Base-by-base conservation (phyloP, 1,140 invertebrate species). In the Idris sp. region DNA sequence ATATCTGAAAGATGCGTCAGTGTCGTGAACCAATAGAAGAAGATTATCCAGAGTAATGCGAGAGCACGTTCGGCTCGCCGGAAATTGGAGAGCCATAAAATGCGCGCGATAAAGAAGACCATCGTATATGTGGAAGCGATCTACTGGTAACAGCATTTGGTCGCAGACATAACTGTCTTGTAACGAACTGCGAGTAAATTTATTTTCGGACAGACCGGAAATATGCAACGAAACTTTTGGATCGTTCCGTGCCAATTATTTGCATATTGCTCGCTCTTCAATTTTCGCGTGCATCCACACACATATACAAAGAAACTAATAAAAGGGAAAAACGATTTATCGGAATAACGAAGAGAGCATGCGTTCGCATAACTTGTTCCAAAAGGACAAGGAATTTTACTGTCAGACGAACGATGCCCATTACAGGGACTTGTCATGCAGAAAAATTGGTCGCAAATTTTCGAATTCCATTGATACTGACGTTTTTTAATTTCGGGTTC, bases 81-180 rank as follows among this genome's bases (percentile, higher is more conserved):
- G 53, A 69, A 69, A 69, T 69, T 69, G 64, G 36, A 40, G 43
- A 58, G 44, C 36, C 28, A 49, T 69, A 51, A 59, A 69, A 59
- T n/a, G n/a, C 26, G 36, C 44, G 44, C 43, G 53, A 59, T 69
- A 59, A 51, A 69, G 53, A 44, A 59, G 46, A 51, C 35, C 18
- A 30, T 36, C 28, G 22, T 25, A 16, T 38, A 31, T 46, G 22
- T 41, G 41, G 13, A 13, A 16, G 59, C 19, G 15, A n/a, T n/a
- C n/a, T 18, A 18, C 13, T 40, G 16, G 49, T 54, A 58, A 68
- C 43, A 49, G 38, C 62, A 41, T 48, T 26, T 13, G 41, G 15
- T 53, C 31, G 9, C 33, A 6, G 33, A 36, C 13, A 35, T 68
- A 58, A 48, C 33, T 54, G 41, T 51, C 35, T 43, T 49, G 44